Evolutionary conservation across 1,140 invertebrate genomes (phyloP), one percentile per base, ranked within the genome.

Genomic region (Colletes gigas): DNA sequence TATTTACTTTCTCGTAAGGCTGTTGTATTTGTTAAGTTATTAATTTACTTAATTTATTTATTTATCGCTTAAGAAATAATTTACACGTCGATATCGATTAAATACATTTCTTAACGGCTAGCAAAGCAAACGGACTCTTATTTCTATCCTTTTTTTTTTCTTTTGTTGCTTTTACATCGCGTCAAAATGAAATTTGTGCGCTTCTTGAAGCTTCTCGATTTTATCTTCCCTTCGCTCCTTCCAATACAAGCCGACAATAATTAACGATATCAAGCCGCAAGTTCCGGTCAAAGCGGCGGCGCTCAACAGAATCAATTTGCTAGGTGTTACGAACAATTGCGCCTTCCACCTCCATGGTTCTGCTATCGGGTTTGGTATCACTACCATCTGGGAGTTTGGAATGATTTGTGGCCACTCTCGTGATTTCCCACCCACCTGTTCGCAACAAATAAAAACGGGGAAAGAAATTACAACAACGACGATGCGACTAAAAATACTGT

Each of bases 381-480:
- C 96, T 21, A 99, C 97, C 91, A 99, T 97, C 93, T 99, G 98
- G 1, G 98, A 99, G 92, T 99, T 99, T 52, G 97, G 99, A 90
- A 99, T 99, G 54, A 99, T 97, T 92, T 99, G 98, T 1, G 96
- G 96, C 96, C 97, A 99, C 67, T 95, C 95, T 83, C 95, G 95
- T 0, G 92, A 95, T 62, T 90, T 90, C 3, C 89, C 89, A 30
- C 88, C 89, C 0, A 93, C 88, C 93, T 93, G 55, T 69, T 70
- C 21, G 3, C 15, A 52, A 71, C 5, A 54, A 39, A 66, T 14
- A 15, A 54, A 82, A 85, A 68, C 21, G 7, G n/a, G 82, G 65
- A 72, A 30, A 54, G 9, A 30, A 17, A 44, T 4, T 12, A 62
- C 59, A 30, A 30, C 30, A 30, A 30, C 30, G 30, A 30, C 30